These are phyloP conservation scores for Orientallactaga bullata DNA, from an alignment of 2,113 vertebrate genomes.

Conservation along the genomic window DNA sequence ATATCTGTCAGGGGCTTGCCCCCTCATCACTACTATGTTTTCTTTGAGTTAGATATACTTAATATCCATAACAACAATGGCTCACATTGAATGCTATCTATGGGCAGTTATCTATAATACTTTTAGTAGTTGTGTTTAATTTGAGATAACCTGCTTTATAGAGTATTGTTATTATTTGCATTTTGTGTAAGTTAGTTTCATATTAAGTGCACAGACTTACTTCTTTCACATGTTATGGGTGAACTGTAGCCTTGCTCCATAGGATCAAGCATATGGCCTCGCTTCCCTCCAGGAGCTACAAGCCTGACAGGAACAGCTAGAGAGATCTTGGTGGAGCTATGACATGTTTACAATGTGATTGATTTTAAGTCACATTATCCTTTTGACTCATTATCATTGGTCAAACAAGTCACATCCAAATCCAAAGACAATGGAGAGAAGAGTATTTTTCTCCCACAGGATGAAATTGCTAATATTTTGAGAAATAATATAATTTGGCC, in stretches of 20 bases:
- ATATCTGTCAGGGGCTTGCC: background rate
- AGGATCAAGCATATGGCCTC: background rate
- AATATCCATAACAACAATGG: background rate
- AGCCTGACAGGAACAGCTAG: background rate
- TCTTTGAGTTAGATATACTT: slow-evolving; percentile 30
- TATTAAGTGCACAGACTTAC: background rate
- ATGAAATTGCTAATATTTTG: background rate
- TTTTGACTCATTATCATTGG: background rate
- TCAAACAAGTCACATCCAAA: background rate
- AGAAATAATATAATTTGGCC: background rate
- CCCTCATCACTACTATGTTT: background rate
- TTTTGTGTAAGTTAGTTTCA: background rate
- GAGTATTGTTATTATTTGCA: background rate
- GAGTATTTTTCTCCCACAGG: background rate
- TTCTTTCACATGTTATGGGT: background rate
- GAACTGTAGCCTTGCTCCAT: background rate
- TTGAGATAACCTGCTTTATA: background rate
- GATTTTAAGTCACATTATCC: background rate
- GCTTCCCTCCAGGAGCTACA: background rate
- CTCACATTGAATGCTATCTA: background rate
- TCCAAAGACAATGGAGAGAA: background rate
- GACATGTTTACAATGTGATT: background rate
- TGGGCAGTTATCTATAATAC: background rate
- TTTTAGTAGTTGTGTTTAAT: background rate
- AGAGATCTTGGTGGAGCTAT: background rate